phyloP scores from a whole-genome alignment of 2,113 vertebrate species.

The Microcebus griseorufus region DNA sequence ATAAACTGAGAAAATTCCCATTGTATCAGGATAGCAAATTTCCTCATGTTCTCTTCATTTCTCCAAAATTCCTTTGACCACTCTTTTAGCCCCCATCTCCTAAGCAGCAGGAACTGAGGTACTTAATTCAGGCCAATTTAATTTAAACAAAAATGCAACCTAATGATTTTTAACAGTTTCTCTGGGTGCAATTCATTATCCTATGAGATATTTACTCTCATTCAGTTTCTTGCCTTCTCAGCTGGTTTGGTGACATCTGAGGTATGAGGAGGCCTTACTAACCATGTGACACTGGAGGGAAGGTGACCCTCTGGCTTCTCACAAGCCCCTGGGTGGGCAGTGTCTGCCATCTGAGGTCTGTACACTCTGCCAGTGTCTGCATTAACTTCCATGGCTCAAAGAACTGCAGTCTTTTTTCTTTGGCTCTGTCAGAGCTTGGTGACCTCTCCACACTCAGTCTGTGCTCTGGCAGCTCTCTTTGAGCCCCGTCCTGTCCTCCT shows the following conservation, averaged over 20 bases:
- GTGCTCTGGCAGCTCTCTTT: not conserved
- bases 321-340: not conserved
- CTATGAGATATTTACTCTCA: not conserved
- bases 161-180: not conserved
- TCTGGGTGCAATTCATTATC: not conserved
- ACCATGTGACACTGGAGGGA: not conserved
- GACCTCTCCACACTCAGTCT: not conserved
- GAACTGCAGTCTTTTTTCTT: not conserved
- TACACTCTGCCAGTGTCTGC: not conserved
- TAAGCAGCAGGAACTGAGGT: not conserved
- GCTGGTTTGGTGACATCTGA: not conserved
- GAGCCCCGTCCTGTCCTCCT: not conserved
- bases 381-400: not conserved
- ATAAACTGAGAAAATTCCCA: not conserved
- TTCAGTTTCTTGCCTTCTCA: not conserved
- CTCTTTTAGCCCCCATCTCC: not conserved
- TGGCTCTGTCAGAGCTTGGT: not conserved
- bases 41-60: not conserved
- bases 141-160: slow-evolving; percentile 6
- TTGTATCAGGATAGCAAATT: not conserved
- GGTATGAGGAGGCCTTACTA: not conserved
- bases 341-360: fast-evolving
- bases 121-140: not conserved
- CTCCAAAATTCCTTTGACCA: not conserved
- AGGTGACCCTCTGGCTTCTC: not conserved